Evolutionary conservation across 1,140 invertebrate species (phyloP), one percentile per base, ranked within the genome.

Genomic region (Cepaea nemoralis): DNA sequence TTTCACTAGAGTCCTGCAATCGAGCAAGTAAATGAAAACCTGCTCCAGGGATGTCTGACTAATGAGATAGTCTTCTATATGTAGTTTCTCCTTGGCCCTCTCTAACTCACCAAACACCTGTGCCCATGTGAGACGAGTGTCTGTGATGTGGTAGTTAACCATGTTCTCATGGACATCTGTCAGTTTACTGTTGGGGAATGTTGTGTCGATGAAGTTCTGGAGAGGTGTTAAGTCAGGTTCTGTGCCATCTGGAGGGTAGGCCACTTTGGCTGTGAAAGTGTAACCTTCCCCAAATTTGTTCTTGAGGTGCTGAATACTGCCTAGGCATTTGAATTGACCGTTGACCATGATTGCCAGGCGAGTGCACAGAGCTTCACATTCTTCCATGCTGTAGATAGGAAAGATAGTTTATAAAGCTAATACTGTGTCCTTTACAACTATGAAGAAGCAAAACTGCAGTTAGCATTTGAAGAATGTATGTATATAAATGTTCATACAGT

Each of bases 21-120:
- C 88, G 82, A 14, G 92, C 92, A 93, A 93, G 67, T 91, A 91
- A 14, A 93, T 87, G 84, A 93, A 93, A 12, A 95, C 95, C 93
- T 96, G 95, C 87, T 96, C 95, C 59, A 96, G 91, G 8, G 95
- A 95, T 42, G 94, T 95, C 88, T 96, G 95, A 84, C 94, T 95
- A 42, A 96, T 90, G 1, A 94, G 95, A 90, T 94, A 96, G 90
- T 96, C 95, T 48, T 94, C 94, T 42, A 95, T 93, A 79, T 93
- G 90, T 82, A 94, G 92, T 40, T 90, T 89, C 71, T 93, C 90
- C 80, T 93, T 92, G 82, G 87, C 87, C 42, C 81, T 66, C 66
- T 94, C 93, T 90, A 96, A 92, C 80, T 93, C 92, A 22, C 92
- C 91, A 90, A 96, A 95, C 74, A 95, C 93, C 82, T 91, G 89